Evolutionary conservation across 1,140 invertebrate species (phyloP).

Genomic region (Diabrotica virgifera): DNA sequence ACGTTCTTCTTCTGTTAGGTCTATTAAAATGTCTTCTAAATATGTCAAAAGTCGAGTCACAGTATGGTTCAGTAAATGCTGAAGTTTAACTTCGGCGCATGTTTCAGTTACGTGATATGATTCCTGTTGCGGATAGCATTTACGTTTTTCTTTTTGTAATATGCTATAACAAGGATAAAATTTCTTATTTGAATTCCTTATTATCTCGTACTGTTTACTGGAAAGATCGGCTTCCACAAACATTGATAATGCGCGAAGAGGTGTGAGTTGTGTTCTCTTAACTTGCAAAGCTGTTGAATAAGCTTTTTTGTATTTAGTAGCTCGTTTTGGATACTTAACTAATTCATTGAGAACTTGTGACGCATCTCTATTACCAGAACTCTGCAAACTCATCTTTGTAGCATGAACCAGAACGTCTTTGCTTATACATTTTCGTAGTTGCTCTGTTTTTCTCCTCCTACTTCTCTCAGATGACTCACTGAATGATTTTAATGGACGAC

Average conservation of each 20-base stretch:
- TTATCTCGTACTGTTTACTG: constrained; percentile 36
- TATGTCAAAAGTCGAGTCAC: neutral
- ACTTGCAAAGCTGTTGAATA: constrained; percentile 7
- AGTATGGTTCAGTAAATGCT: constrained; percentile 40
- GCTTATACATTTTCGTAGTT: constrained; percentile 24
- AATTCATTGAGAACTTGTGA: constrained; percentile 29
- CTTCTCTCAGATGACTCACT: constrained; percentile 27
- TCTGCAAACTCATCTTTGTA: constrained; percentile 13
- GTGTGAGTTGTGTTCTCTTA: constrained; percentile 6
- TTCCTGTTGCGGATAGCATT: constrained; percentile 35
- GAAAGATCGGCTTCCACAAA: constrained; percentile 36
- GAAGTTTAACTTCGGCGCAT: constrained; percentile 35
- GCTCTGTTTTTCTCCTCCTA: constrained; percentile 36
- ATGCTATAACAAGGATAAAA: constrained; percentile 39
- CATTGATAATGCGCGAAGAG: constrained; percentile 28
- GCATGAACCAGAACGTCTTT: constrained; percentile 32
- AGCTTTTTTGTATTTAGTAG: constrained; percentile 34
- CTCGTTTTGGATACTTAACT: constrained; percentile 29
- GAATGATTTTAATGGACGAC: constrained; percentile 1
- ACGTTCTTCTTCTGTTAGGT: neutral
- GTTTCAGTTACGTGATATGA: constrained; percentile 33
- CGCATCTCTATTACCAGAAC: constrained; percentile 32
- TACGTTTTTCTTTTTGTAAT: constrained; percentile 34
- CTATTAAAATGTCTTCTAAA: neutral
- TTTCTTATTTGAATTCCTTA: constrained; percentile 31